Percentiles rank a stretch among this genome's conserved stretches.
Evolutionary conservation across 2,888 invertebrate genomes (phyloP).

Genomic region (Mesorhabditis spiculigera): DNA sequence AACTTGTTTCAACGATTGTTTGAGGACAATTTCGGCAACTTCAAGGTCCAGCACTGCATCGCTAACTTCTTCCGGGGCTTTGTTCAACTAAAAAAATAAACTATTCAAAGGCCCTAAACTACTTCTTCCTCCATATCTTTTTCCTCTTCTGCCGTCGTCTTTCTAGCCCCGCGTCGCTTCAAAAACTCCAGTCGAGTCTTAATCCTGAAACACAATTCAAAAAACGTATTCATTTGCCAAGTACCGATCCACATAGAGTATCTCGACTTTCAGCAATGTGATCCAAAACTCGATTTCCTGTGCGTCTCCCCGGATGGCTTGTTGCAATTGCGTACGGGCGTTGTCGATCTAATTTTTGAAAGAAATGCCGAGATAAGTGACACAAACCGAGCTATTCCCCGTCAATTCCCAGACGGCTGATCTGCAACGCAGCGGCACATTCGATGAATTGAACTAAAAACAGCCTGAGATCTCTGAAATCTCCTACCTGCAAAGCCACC

Average conservation of each 20-base stretch:
- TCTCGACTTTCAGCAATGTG: neutral
- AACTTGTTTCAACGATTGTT: neutral
- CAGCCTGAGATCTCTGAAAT: neutral
- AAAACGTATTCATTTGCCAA: neutral
- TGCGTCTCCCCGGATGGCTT: neutral
- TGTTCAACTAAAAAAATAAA: neutral
- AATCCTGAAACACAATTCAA: neutral
- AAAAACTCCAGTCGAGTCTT: neutral
- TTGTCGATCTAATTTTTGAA: neutral
- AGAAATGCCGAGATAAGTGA: too few species aligned
- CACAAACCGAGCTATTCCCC: neutral
- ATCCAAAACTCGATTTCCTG: neutral
- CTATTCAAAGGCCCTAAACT: too few species aligned
- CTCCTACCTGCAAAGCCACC: conserved; percentile 63
- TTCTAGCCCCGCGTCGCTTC: neutral
- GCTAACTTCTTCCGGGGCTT: neutral
- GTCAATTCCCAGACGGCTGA: neutral
- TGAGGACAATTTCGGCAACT: neutral
- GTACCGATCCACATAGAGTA: neutral
- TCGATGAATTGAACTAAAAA: conserved; percentile 1
- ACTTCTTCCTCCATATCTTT: too few species aligned
- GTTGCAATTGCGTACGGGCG: conserved; percentile 2
- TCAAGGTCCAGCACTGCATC: neutral
- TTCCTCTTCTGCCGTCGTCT: too few species aligned
- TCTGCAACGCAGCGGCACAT: neutral